A percentile compares a stretch with the other conserved stretches of the same genome.
Evolutionary conservation across 2,888 invertebrate species (phyloP).

Genomic region (Leptogaster cylindrica): DNA sequence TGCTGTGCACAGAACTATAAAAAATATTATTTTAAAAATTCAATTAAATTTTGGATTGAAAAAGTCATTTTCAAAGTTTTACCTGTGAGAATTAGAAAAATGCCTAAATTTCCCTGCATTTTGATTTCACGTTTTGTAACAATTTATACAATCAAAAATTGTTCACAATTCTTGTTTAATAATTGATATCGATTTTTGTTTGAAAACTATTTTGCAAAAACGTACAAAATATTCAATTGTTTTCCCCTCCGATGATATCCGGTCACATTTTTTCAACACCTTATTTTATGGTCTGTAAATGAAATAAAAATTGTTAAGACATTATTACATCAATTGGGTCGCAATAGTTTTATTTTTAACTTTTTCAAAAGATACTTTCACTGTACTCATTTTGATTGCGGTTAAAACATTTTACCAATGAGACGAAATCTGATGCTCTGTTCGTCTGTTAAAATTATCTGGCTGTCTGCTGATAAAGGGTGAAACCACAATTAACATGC

Average conservation of each 20-base stretch:
- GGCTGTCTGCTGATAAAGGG: conserved; percentile 34
- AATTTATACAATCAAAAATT: conserved; percentile 11
- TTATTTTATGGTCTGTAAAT: conserved; percentile 8
- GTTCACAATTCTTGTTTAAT: conserved; percentile 2
- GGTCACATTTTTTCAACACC: conserved; percentile 1
- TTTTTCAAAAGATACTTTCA: conserved; percentile 17
- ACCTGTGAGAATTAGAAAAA: not conserved
- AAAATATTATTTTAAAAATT: not conserved
- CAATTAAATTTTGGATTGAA: not conserved
- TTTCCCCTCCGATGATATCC: not conserved
- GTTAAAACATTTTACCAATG: conserved; percentile 23
- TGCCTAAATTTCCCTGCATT: not conserved
- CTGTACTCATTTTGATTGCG: conserved; percentile 23
- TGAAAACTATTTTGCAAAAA: conserved; percentile 22
- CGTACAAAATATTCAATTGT: conserved; percentile 35
- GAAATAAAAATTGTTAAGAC: not conserved
- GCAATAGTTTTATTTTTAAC: conserved; percentile 7
- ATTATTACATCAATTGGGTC: conserved; percentile 17
- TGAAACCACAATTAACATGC: conserved; percentile 31
- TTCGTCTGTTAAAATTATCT: conserved; percentile 14
- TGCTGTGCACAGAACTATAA: conserved; percentile 10
- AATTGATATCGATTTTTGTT: not conserved
- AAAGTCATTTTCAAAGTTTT: too few species aligned
- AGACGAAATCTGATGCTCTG: conserved; percentile 30
- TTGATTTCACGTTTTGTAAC: not conserved